Evolutionary conservation across 2,113 vertebrate species (phyloP).

Genomic region (Nycticebus coucang): DNA sequence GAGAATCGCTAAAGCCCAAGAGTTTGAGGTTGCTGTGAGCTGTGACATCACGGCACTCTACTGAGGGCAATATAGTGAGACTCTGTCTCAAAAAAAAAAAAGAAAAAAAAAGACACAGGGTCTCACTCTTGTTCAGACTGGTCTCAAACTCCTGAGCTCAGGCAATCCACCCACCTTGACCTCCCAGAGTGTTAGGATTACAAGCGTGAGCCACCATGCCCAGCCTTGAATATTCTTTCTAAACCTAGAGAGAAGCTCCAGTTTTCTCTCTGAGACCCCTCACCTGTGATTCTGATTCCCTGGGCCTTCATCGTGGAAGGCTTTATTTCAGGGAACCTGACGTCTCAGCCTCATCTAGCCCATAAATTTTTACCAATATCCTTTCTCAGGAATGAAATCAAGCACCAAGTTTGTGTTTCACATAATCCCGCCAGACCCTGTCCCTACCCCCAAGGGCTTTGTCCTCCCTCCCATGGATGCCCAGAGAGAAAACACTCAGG

Average conservation of each 20-base stretch:
- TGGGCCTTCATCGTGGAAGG: neutral
- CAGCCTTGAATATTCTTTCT: neutral
- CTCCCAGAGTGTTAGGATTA: no score
- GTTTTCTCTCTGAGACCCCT: neutral
- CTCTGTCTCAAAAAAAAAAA: no score
- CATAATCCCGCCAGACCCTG: neutral
- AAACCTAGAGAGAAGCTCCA: neutral
- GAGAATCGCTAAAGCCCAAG: no score
- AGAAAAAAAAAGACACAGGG: no score
- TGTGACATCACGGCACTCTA: no score
- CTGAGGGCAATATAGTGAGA: no score
- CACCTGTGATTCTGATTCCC: neutral
- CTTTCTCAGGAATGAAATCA: neutral
- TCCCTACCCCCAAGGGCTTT: neutral
- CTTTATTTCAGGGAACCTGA: neutral
- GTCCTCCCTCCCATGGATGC: fast-evolving
- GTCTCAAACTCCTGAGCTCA: no score
- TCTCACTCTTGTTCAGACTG: no score
- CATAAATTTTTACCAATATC: fast-evolving
- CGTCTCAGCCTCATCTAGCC: neutral
- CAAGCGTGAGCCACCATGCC: neutral
- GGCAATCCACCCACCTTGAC: no score
- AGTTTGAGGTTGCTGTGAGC: no score
- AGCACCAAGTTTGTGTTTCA: neutral
- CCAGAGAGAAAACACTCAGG: neutral